A percentile compares a stretch with the other conserved stretches of the same genome.
phyloP scores from a whole-genome alignment of 2,797 vertebrate species.

The Carcharodon carcharias region DNA sequence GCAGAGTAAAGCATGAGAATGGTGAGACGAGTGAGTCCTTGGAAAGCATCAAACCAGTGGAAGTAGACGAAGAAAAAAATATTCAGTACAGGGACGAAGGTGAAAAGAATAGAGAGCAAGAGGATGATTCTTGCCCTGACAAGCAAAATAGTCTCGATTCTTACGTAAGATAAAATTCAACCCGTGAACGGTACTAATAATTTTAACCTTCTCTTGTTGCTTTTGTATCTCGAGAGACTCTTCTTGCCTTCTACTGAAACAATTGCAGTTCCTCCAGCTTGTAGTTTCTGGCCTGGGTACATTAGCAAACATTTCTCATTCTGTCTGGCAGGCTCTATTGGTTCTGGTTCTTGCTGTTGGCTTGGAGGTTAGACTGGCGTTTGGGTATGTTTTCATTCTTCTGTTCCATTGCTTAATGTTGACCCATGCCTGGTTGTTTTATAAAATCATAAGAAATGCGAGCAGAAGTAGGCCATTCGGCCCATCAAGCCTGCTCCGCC shows the following conservation, averaged over 20 bases:
- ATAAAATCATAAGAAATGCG: too few species aligned
- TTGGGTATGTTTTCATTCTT: too few species aligned
- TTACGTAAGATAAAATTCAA: background rate
- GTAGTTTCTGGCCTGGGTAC: background rate
- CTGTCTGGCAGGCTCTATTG: too few species aligned
- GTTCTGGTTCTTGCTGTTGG: too few species aligned
- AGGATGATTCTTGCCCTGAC: background rate
- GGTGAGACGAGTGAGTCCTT: background rate
- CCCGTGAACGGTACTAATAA: background rate
- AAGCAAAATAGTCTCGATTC: background rate
- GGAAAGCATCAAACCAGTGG: background rate
- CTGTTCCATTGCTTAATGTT: too few species aligned
- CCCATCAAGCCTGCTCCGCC: too few species aligned
- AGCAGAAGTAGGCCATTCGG: too few species aligned
- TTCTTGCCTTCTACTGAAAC: background rate
- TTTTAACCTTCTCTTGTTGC: background rate
- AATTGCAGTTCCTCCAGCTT: background rate
- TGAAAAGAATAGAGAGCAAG: constrained; percentile 17
- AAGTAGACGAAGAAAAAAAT: background rate
- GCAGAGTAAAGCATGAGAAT: background rate
- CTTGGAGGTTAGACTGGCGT: too few species aligned
- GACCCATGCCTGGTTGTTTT: too few species aligned
- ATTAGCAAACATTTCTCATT: background rate
- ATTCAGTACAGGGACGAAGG: background rate
- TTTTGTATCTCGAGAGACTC: background rate